Percentiles rank a stretch among this genome's conserved stretches.
Evolutionary conservation across 2,888 invertebrate genomes (phyloP).

Genomic region (Papilio demoleus): DNA sequence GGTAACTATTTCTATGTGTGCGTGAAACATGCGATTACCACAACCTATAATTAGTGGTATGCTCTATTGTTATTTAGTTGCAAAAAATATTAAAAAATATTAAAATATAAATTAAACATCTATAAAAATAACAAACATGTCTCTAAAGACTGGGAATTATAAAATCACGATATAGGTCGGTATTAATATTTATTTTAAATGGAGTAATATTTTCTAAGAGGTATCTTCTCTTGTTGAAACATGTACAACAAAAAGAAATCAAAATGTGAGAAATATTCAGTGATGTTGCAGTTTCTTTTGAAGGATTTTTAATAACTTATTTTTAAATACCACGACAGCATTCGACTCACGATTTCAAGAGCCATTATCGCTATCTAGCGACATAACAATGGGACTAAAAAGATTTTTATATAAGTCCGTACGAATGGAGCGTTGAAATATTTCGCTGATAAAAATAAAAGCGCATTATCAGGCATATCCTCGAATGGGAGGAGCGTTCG

Average conservation of each 20-base stretch:
- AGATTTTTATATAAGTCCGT: conserved; percentile 51
- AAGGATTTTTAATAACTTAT: background rate
- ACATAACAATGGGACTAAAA: conserved; percentile 49
- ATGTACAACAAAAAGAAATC: background rate
- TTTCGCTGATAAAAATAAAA: conserved; percentile 27
- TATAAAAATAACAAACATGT: background rate
- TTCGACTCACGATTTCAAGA: conserved; percentile 40
- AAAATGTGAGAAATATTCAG: background rate
- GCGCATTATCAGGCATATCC: conserved; percentile 21
- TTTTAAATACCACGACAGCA: background rate
- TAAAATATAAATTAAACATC: too few relatives aligned
- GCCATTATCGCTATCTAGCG: conserved; percentile 39
- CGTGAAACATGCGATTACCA: conserved; percentile 28
- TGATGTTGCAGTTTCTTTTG: background rate
- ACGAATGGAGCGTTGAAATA: conserved; percentile 39
- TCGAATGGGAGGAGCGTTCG: conserved; percentile 55
- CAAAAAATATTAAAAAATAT: background rate
- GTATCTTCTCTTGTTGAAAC: background rate
- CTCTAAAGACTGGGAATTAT: background rate
- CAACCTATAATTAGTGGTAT: conserved; percentile 26
- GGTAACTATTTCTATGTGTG: conserved; percentile 42
- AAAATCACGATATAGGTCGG: background rate
- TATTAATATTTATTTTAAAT: background rate
- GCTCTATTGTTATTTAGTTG: background rate
- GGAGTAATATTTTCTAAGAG: background rate